phyloP scores from a whole-genome alignment of 2,797 vertebrate species.

The Sparidentex hasta region DNA sequence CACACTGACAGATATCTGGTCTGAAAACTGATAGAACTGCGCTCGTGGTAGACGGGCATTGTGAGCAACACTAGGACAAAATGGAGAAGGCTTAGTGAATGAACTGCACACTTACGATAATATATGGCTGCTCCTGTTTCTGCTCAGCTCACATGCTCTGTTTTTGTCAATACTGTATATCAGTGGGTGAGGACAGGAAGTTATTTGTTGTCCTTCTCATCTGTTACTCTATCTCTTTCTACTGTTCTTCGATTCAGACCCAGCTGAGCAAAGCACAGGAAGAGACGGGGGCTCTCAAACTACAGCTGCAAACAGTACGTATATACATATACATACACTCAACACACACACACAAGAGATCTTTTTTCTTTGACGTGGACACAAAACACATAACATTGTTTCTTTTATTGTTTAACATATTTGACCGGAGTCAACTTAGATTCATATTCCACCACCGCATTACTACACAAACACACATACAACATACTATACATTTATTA shows the following conservation, averaged over 20 bases:
- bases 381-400: not conserved
- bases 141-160: not conserved
- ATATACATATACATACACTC: constrained; percentile 1
- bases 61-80: constrained; percentile 3
- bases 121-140: not conserved
- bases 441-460: no score
- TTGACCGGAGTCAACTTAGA: not conserved
- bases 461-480: no score
- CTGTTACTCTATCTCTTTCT: not conserved
- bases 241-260: constrained; percentile 75
- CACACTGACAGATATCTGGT: constrained; percentile 8
- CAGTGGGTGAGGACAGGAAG: not conserved
- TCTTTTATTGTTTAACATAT: not conserved
- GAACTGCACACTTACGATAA: constrained; percentile 3
- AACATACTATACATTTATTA: not conserved
- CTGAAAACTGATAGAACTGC: constrained; percentile 26
- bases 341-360: not conserved
- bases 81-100: constrained; percentile 9
- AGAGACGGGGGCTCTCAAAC: constrained; percentile 89
- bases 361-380: not conserved
- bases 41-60: not conserved
- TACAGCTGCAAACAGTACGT: constrained; percentile 92
- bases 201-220: not conserved
- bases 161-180: constrained; percentile 14
- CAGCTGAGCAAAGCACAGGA: constrained; percentile 92